Evolutionary conservation across 2,113 vertebrate genomes (phyloP).

Genomic region (Channa maculata): DNA sequence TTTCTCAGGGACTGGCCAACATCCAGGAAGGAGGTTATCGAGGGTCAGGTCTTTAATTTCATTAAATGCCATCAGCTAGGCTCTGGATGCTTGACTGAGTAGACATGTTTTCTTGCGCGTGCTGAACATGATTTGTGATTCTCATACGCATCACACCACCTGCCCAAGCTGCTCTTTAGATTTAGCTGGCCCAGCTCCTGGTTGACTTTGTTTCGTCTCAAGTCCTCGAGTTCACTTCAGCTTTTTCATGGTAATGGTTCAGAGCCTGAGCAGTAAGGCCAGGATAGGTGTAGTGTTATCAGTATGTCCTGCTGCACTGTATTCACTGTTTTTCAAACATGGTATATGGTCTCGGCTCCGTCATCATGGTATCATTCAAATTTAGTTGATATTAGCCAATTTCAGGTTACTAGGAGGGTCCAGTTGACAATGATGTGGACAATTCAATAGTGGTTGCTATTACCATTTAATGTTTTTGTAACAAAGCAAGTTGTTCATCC

Average conservation of each 20-base stretch:
- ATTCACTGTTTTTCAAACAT: neutral
- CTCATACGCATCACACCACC: neutral
- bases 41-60: conserved; percentile 45
- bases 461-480: no score
- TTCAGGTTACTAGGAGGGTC: no score
- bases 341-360: no score
- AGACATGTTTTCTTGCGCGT: neutral
- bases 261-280: neutral
- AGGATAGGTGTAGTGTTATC: no score
- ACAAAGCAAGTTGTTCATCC: no score
- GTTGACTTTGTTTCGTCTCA: conserved; percentile 4
- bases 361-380: no score
- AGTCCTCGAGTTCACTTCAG: neutral
- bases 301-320: neutral
- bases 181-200: conserved; percentile 9
- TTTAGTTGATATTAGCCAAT: no score
- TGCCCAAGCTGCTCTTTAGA: conserved; percentile 5
- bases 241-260: neutral
- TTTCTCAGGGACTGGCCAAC: conserved; percentile 29
- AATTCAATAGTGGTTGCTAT: no score
- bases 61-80: conserved; percentile 29
- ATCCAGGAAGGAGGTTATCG: conserved; percentile 31
- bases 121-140: conserved; percentile 6
- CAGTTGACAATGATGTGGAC: no score
- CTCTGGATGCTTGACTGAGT: conserved; percentile 2